Conservation (phyloP, 2,113 vertebrate genomes). For the Arvicanthis niloticus region DNA sequence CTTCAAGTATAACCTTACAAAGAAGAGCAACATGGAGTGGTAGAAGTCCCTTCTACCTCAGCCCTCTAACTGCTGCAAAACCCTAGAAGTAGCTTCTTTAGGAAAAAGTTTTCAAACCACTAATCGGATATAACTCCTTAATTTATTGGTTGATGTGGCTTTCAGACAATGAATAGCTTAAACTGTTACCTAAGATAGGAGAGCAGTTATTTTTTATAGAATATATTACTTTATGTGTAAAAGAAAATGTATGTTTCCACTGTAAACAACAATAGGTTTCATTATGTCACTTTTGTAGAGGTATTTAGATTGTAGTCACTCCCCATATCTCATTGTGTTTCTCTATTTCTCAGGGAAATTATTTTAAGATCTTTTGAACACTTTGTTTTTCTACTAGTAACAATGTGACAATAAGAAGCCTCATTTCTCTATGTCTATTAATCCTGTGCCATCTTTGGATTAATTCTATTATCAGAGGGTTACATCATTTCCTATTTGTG, state of each 20-base stretch:
- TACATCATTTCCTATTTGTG: background rate
- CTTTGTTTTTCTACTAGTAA: background rate
- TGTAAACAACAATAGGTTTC: background rate
- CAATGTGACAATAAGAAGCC: background rate
- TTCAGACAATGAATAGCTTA: background rate
- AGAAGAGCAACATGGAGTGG: background rate
- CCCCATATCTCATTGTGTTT: background rate
- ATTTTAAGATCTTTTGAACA: background rate
- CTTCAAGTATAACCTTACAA: background rate
- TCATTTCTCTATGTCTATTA: background rate
- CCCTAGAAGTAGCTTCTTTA: background rate
- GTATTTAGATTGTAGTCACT: background rate
- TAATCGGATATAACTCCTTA: background rate
- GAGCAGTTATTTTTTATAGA: background rate
- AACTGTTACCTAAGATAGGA: background rate
- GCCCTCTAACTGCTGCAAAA: background rate
- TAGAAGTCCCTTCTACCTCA: background rate
- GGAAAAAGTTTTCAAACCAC: conserved; percentile 21
- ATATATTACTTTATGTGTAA: background rate
- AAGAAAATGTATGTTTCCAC: background rate
- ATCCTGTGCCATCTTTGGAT: background rate
- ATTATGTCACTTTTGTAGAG: background rate
- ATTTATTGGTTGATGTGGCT: background rate
- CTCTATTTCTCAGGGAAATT: background rate
- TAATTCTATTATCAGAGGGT: background rate